A percentile compares a stretch with the other conserved stretches of the same genome.
phyloP scores from a whole-genome alignment of 2,113 vertebrate genomes.

The Elachura formosa region DNA sequence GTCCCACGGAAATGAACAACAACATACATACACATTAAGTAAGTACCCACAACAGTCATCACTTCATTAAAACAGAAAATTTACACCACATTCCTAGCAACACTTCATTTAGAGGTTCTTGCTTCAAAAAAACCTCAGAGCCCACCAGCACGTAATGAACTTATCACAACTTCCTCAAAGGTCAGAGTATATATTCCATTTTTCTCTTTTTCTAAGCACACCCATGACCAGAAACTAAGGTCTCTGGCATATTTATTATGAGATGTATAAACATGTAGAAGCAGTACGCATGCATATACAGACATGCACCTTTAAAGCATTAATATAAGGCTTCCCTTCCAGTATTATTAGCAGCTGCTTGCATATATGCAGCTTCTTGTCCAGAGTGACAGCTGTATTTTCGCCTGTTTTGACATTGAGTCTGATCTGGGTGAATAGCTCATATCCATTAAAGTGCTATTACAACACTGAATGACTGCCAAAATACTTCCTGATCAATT shows the following conservation, averaged over 20 bases:
- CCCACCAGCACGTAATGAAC: neutral
- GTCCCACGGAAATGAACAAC: neutral
- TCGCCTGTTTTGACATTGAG: constrained; percentile 87
- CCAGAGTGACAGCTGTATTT: constrained; percentile 86
- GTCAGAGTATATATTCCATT: neutral
- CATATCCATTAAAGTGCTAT: constrained; percentile 88
- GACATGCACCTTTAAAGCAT: constrained; percentile 56
- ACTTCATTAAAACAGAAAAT: neutral
- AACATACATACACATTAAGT: neutral
- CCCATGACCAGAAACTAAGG: neutral
- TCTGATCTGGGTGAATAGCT: constrained; percentile 87
- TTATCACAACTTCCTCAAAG: neutral
- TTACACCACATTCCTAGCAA: neutral
- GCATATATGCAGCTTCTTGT: constrained; percentile 80
- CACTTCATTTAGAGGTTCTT: neutral
- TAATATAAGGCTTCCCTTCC: constrained; percentile 64
- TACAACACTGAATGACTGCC: constrained; percentile 86
- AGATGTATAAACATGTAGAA: neutral
- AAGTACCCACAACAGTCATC: neutral
- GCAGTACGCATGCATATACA: neutral
- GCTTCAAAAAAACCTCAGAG: neutral
- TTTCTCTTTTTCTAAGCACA: neutral
- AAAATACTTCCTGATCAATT: constrained; percentile 90
- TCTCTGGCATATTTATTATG: neutral
- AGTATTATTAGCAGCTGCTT: constrained; percentile 77